Evolutionary conservation across 2,113 vertebrate genomes (phyloP).

Genomic region (Lepus timidus): DNA sequence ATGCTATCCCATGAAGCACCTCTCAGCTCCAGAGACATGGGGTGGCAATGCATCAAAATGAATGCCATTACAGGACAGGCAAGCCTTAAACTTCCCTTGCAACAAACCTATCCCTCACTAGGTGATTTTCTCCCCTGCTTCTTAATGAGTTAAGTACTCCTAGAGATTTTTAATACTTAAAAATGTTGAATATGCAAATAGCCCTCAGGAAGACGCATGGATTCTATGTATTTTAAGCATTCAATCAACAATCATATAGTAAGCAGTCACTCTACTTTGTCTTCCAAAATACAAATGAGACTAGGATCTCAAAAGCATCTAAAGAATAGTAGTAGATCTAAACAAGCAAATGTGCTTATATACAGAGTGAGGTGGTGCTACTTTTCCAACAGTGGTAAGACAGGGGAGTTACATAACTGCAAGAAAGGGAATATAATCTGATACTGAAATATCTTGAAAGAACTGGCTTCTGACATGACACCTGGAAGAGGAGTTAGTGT

Average conservation of each 20-base stretch:
- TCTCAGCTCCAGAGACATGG: background rate
- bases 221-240: background rate
- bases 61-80: background rate
- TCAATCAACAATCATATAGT: background rate
- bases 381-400: background rate
- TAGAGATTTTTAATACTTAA: constrained; percentile 25
- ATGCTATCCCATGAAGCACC: background rate
- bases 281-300: background rate
- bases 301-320: background rate
- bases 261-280: background rate
- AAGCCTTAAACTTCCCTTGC: background rate
- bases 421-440: background rate
- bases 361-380: background rate
- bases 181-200: constrained; percentile 4
- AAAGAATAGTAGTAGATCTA: background rate
- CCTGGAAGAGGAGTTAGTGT: background rate
- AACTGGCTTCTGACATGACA: background rate
- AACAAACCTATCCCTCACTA: background rate
- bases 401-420: background rate
- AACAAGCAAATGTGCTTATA: background rate
- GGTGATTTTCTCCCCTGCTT: background rate
- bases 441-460: background rate
- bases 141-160: background rate
- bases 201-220: background rate
- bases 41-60: constrained; percentile 14